Base-by-base conservation (phyloP, 1,140 invertebrate genomes). In the Choristoneura fumiferana region DNA sequence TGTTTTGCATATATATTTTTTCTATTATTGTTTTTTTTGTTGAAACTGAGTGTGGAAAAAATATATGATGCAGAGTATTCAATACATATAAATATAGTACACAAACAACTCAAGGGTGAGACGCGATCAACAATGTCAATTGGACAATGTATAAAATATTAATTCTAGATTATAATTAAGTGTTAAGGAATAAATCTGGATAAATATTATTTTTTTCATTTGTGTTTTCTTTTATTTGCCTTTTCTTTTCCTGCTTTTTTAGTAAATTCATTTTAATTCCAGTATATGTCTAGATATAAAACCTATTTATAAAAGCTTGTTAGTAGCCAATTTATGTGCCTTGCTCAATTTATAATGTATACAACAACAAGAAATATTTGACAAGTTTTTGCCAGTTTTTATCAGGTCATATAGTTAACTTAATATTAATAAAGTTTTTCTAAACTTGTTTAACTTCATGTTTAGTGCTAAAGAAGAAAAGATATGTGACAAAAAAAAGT, bases 171-270 rank as follows among this genome's bases (percentile, higher is more conserved):
- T 79, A 63, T 85, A 86, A 84, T 84, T 88, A 81, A 82, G 73
- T 81, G 74, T 85, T 88, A 86, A 88, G 85, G 74, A 88, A 86
- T 88, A 84, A 88, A 88, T 78, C 78, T 85, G 82, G 83, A 86
- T 86, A 81, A 86, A 86, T 82, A 86, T 81, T 83, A 81, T 83
- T 77, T 88, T 85, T 83, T 81, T 78, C 64, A 75, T 79, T 81
- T 82, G 76, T 61, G 69, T 82, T 86, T 82, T 76, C 78, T 84
- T 86, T 82, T 73, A 54, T 66, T 73, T 78, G 14, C 34, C 34
- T 63, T 69, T 60, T 54, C 17, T 63, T 37, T 65, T 56, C 58
- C 65, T 62, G 54, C 53, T 61, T 57, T 40, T 56, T 53, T 36
- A 55, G 39, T 36, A 1, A 12, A 34, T 22, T 3, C 22, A 29